A percentile compares a stretch with the other conserved stretches of the same genome.
Evolutionary conservation across 2,888 invertebrate genomes (phyloP).

Genomic region (Phasia obesa): DNA sequence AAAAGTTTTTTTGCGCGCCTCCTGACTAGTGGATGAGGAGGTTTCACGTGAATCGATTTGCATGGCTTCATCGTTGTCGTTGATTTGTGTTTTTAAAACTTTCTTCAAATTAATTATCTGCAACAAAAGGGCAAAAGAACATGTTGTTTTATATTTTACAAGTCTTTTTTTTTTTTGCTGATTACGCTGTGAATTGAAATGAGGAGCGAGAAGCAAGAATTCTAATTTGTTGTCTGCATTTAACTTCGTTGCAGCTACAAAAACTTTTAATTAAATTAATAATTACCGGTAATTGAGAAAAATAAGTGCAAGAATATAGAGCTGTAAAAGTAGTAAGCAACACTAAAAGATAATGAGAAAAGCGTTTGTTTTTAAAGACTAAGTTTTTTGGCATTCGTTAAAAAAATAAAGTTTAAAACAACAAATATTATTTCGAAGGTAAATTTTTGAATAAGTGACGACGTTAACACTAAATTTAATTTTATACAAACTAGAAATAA

Average conservation of each 20-base stretch:
- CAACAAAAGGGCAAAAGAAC: slow-evolving; percentile 39
- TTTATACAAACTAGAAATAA: too few relatives aligned
- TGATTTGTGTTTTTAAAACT: slow-evolving; percentile 90
- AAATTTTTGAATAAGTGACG: not conserved
- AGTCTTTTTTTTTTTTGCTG: too few relatives aligned
- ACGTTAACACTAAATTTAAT: too few relatives aligned
- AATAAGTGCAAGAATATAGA: slow-evolving; percentile 23
- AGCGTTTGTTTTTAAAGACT: not conserved
- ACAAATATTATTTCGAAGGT: not conserved
- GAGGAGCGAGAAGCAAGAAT: not conserved
- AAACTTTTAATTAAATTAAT: slow-evolving; percentile 67
- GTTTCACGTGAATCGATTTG: slow-evolving; percentile 87
- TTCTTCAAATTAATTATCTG: slow-evolving; percentile 95
- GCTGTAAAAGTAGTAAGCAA: slow-evolving; percentile 25
- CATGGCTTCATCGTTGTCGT: slow-evolving; percentile 93
- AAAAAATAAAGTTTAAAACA: not conserved
- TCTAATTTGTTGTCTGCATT: not conserved
- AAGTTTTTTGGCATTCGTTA: slow-evolving; percentile 26
- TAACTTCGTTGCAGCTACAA: slow-evolving; percentile 63
- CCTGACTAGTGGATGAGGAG: slow-evolving; percentile 84
- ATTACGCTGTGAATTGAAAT: slow-evolving; percentile 25
- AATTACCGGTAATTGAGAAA: slow-evolving; percentile 55
- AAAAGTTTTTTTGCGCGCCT: slow-evolving; percentile 80
- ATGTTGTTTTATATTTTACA: slow-evolving; percentile 1
- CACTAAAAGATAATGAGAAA: slow-evolving; percentile 27